A percentile compares a stretch with the other conserved stretches of the same genome.
Conservation (phyloP, 2,888 invertebrate genomes). For the Erebia ligea region DNA sequence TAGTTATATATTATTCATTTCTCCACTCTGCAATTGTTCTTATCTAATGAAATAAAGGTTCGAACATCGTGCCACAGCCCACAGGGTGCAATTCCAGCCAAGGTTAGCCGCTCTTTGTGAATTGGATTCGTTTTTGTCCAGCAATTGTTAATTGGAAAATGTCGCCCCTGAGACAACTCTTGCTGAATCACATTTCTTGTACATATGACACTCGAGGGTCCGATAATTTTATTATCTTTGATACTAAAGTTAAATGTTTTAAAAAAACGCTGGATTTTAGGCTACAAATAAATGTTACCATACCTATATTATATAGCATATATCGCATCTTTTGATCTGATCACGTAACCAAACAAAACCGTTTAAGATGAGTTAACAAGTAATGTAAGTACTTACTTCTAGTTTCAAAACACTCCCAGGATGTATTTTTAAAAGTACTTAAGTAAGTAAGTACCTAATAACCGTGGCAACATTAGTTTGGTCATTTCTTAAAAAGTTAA, state of each 20-base stretch:
- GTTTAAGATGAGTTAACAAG: no score
- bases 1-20: background rate
- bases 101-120: constrained; percentile 23
- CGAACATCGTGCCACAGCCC: constrained; percentile 10
- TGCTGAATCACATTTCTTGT: constrained; percentile 33
- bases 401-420: no score
- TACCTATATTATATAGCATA: no score
- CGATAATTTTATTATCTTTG: constrained; percentile 15
- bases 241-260: constrained; percentile 4
- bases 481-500: no score
- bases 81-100: constrained; percentile 25
- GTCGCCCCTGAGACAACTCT: constrained; percentile 30
- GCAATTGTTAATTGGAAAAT: constrained; percentile 33
- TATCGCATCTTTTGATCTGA: no score
- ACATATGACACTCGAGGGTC: constrained; percentile 20
- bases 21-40: constrained; percentile 11
- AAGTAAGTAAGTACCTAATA: no score
- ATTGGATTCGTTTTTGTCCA: constrained; percentile 32
- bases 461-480: no score
- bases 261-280: background rate
- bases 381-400: no score
- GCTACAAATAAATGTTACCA: background rate
- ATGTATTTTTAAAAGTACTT: no score
- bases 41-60: constrained; percentile 25
- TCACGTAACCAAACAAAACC: no score